Percentiles rank a stretch among this genome's conserved stretches.
phyloP scores from a whole-genome alignment of 23 tunicate species.

The Ciona savignyi region DNA sequence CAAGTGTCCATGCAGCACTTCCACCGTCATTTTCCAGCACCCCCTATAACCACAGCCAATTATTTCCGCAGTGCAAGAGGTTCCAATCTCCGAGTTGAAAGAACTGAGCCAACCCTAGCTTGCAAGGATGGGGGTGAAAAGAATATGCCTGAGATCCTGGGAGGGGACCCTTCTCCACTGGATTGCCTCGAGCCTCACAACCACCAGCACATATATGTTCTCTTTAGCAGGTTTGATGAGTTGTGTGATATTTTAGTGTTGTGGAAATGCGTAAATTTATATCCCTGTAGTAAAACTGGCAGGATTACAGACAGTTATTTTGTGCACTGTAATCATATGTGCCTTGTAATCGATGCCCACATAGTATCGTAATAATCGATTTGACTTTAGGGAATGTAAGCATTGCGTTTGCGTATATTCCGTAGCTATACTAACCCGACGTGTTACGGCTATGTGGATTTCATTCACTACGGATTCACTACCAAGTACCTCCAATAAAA shows the following conservation, averaged over 20 bases:
- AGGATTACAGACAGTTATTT: too few species aligned
- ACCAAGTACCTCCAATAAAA: conserved; percentile 36
- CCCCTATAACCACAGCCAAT: too few species aligned
- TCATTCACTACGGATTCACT: conserved; percentile 38
- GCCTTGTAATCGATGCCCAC: conserved; percentile 58
- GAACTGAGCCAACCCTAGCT: neutral
- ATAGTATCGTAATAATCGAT: too few species aligned
- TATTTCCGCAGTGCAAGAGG: too few species aligned
- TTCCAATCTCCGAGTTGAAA: too few species aligned
- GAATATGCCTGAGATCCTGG: neutral
- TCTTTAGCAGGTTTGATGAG: conserved; percentile 74
- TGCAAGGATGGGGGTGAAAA: neutral
- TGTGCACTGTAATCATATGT: too few species aligned
- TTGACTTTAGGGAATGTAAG: too few species aligned
- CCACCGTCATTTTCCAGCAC: too few species aligned
- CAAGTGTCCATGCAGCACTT: neutral
- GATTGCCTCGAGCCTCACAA: conserved; percentile 68
- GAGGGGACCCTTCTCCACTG: conserved; percentile 10
- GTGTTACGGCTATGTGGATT: too few species aligned
- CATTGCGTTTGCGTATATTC: too few species aligned
- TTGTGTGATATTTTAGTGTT: conserved; percentile 33
- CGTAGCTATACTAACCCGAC: too few species aligned
- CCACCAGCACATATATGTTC: conserved; percentile 81
- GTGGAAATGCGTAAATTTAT: neutral
- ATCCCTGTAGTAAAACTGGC: too few species aligned